Conservation (phyloP, 2,888 invertebrate genomes). For the Acleris holmiana region DNA sequence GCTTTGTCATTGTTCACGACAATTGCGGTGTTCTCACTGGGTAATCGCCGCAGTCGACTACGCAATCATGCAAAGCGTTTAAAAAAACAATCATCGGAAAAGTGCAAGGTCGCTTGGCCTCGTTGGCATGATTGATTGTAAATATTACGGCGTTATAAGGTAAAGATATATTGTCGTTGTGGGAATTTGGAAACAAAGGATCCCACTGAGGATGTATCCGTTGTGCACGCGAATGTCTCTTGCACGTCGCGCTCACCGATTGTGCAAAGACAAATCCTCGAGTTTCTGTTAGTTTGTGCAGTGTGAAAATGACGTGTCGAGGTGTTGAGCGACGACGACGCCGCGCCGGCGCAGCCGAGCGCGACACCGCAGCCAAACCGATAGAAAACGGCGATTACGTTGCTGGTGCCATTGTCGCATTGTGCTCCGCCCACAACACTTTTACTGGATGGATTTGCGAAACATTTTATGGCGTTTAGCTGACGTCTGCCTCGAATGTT, state of each 20-base stretch:
- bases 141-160: slow-evolving; percentile 1
- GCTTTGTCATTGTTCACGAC: slow-evolving; percentile 69
- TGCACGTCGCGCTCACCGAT: neutral
- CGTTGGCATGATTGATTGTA: slow-evolving; percentile 40
- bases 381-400: slow-evolving; percentile 82
- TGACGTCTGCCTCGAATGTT: slow-evolving; percentile 59
- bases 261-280: slow-evolving; percentile 7
- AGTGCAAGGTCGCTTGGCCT: slow-evolving; percentile 61
- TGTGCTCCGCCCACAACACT: slow-evolving; percentile 74
- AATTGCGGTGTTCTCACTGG: slow-evolving; percentile 67
- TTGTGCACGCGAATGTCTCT: neutral
- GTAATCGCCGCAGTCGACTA: slow-evolving; percentile 58
- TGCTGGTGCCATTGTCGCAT: slow-evolving; percentile 72
- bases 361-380: slow-evolving; percentile 77
- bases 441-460: slow-evolving; percentile 74
- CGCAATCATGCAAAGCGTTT: slow-evolving; percentile 57
- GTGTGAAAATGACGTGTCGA: slow-evolving; percentile 53
- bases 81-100: slow-evolving; percentile 61
- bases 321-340: slow-evolving; percentile 51
- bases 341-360: slow-evolving; percentile 65
- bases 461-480: slow-evolving; percentile 67
- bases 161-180: slow-evolving; percentile 18
- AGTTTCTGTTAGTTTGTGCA: slow-evolving; percentile 36
- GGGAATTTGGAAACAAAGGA: slow-evolving; percentile 21
- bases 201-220: slow-evolving; percentile 1